Conservation (phyloP, 2,113 vertebrate species). For the Burhinus oedicnemus region DNA sequence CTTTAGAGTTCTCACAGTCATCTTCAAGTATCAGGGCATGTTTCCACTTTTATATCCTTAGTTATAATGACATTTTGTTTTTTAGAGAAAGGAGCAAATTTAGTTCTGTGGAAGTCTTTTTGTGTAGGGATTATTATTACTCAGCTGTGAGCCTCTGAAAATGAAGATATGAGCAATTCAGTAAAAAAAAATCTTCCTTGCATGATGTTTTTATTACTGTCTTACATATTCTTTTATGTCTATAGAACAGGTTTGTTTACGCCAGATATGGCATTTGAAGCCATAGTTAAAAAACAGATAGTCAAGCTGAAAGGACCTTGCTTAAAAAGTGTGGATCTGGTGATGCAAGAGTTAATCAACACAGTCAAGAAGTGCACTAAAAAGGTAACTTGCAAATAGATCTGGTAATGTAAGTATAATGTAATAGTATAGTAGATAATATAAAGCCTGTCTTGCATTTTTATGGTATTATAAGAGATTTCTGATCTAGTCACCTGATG, state of each 20-base stretch:
- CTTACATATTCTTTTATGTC: conserved; percentile 22
- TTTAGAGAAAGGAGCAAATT: background rate
- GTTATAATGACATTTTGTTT: background rate
- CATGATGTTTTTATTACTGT: background rate
- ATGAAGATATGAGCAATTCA: background rate
- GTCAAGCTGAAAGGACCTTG: conserved; percentile 83
- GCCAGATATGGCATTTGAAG: conserved; percentile 83
- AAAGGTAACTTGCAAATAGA: conserved; percentile 68
- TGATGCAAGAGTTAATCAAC: conserved; percentile 83
- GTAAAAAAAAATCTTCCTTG: background rate
- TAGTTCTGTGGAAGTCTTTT: background rate
- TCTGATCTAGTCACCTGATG: background rate
- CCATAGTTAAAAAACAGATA: conserved; percentile 85
- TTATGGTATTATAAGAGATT: background rate
- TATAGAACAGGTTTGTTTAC: conserved; percentile 83
- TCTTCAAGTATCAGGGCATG: background rate
- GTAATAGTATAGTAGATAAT: background rate
- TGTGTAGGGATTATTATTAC: background rate
- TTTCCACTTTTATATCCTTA: background rate
- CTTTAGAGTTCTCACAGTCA: background rate
- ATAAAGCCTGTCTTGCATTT: background rate
- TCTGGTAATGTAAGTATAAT: background rate
- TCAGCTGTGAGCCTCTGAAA: background rate
- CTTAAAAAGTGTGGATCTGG: conserved; percentile 83
- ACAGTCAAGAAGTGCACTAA: conserved; percentile 83